Conservation (phyloP, 2,888 invertebrate genomes). For the Drosophila aldrichi region DNA sequence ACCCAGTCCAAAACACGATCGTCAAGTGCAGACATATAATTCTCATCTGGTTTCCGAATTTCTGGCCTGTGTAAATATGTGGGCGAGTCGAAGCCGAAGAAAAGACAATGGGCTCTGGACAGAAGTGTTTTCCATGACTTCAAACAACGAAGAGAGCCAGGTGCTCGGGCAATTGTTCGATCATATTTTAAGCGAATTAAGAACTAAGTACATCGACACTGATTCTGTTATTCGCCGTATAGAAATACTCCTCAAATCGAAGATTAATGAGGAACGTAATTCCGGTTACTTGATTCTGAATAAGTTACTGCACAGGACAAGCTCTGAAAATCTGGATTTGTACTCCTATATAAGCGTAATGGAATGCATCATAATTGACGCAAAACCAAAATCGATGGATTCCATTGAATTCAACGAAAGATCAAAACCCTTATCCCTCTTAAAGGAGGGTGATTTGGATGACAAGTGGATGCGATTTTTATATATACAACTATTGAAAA, state of each 20-base stretch:
- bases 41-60: neutral
- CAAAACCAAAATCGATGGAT: neutral
- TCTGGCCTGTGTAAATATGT: conserved; percentile 9
- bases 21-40: neutral
- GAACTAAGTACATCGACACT: neutral
- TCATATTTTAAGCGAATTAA: conserved; percentile 4
- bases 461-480: conserved; percentile 3
- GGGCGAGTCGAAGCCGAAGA: neutral
- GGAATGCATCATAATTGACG: conserved; percentile 15
- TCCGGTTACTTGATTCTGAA: conserved; percentile 6
- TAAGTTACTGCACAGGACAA: conserved; percentile 6
- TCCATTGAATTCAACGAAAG: no score
- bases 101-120: neutral
- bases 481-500: conserved; percentile 5
- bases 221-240: conserved; percentile 1
- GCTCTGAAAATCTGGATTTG: conserved; percentile 1
- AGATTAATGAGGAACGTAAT: neutral
- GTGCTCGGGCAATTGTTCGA: neutral
- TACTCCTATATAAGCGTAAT: conserved; percentile 13
- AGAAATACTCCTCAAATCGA: neutral
- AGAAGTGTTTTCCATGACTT: conserved; percentile 2
- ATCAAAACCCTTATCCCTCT: neutral
- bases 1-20: neutral
- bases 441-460: neutral
- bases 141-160: neutral